Conservation (phyloP, 2,113 vertebrate genomes). For the Chaetops frenatus region DNA sequence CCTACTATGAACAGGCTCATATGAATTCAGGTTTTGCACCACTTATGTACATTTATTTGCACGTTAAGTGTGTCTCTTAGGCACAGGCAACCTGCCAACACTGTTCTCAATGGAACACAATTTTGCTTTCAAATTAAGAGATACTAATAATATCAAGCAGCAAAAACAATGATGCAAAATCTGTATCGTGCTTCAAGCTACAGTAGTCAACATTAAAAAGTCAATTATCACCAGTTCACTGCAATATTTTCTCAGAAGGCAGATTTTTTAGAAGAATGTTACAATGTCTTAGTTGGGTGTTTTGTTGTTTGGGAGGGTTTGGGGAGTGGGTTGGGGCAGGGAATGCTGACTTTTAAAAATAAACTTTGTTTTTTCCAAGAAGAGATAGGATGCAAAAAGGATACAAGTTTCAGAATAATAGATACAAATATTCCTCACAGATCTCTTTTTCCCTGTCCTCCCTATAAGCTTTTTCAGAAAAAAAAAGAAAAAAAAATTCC, state of each 20-base stretch:
- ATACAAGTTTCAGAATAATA: not conserved
- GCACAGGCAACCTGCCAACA: not conserved
- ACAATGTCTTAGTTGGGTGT: not conserved
- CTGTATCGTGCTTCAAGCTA: not conserved
- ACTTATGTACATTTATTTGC: not conserved
- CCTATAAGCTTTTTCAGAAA: not conserved
- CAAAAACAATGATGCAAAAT: not conserved
- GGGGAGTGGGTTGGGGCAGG: no score
- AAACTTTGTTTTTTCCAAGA: not conserved
- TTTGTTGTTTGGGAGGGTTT: not conserved
- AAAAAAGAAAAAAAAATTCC: not conserved
- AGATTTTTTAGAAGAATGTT: not conserved
- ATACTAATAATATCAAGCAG: not conserved
- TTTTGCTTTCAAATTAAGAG: conserved; percentile 3
- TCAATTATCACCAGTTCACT: not conserved
- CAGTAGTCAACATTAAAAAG: not conserved
- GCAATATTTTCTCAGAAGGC: not conserved
- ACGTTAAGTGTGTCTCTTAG: not conserved
- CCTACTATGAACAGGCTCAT: rapidly evolving
- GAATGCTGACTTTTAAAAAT: not conserved
- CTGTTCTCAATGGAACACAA: not conserved
- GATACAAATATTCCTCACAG: not conserved
- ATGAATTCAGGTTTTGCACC: not conserved
- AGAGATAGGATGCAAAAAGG: not conserved
- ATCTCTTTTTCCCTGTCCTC: not conserved